These are phyloP conservation scores for Plutomurus gul DNA, from an alignment of 1,140 invertebrate genomes.

Conservation along the genomic window DNA sequence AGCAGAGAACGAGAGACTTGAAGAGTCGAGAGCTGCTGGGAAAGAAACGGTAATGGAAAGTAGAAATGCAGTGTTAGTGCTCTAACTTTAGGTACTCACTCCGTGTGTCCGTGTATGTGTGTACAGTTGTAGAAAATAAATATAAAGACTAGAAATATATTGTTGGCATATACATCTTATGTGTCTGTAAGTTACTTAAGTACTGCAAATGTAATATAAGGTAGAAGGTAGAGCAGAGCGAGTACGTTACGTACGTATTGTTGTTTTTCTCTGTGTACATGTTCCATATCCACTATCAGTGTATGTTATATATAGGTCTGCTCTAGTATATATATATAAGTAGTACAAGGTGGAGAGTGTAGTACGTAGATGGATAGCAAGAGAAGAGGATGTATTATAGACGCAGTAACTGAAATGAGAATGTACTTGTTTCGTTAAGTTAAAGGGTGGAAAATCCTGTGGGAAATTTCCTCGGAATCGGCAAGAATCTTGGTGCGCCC, in stretches of 20 bases:
- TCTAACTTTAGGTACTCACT: no score
- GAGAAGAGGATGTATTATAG: not conserved
- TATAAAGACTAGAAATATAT: no score
- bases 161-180: no score
- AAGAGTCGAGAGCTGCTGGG: no score
- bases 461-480: conserved; percentile 52
- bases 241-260: no score
- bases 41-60: conserved; percentile 1
- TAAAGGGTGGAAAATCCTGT: conserved; percentile 51
- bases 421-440: conserved; percentile 35
- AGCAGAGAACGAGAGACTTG: not conserved
- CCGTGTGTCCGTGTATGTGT: no score
- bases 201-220: no score
- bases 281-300: not conserved
- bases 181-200: no score
- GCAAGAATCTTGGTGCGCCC: conserved; percentile 35
- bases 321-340: not conserved
- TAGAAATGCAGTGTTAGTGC: conserved; percentile 22
- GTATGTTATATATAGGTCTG: not conserved
- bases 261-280: no score
- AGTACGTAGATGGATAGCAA: not conserved
- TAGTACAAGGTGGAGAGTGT: not conserved
- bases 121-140: no score
- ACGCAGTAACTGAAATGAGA: not conserved
- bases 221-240: no score